Base-by-base conservation (phyloP, 1,140 invertebrate genomes). In the Musca domestica region DNA sequence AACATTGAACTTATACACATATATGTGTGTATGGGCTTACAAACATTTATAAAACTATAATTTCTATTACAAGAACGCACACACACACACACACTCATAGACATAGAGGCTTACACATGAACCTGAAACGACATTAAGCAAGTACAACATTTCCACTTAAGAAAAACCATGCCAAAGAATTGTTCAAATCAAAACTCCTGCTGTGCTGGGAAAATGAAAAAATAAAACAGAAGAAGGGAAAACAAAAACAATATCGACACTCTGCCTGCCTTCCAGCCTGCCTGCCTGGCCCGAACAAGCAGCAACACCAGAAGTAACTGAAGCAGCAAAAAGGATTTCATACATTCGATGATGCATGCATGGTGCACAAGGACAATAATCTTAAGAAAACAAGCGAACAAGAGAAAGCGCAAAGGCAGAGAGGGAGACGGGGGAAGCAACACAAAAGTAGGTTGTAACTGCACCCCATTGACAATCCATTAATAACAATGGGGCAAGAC, bases 391-490 rank as follows among this genome's bases (percentile, higher is more conserved):
- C 27, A 19, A 61, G 19, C 27, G n/a, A 41, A 20, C 17, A 20
- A 19, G 25, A 4, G 17, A 3, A 49, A 15, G n/a, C 47, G 20
- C 17, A n/a, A n/a, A n/a, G n/a, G n/a, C n/a, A n/a, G 30, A 30
- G 34, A 27, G 5, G 2, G 27, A 14, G 2, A 19, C 20, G 27
- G 6, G n/a, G 34, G 19, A 2, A 61, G 56, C 52, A 56, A 27
- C 17, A 41, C 17, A 41, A 61, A 61, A 34, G 56, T 61, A 61
- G 56, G 56, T 61, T 61, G 56, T 61, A 61, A 61, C 56, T 34
- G 56, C 56, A 61, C 56, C 56, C 56, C 56, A 61, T 61, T 61
- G 56, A 61, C 27, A 61, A 61, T 61, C 56, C 56, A 61, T 61
- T 61, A 61, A 61, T 61, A 61, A 61, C 56, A 61, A 61, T 61